A percentile compares a stretch with the other conserved stretches of the same genome.
Conservation (phyloP, 1,140 invertebrate genomes). For the Mya arenaria region DNA sequence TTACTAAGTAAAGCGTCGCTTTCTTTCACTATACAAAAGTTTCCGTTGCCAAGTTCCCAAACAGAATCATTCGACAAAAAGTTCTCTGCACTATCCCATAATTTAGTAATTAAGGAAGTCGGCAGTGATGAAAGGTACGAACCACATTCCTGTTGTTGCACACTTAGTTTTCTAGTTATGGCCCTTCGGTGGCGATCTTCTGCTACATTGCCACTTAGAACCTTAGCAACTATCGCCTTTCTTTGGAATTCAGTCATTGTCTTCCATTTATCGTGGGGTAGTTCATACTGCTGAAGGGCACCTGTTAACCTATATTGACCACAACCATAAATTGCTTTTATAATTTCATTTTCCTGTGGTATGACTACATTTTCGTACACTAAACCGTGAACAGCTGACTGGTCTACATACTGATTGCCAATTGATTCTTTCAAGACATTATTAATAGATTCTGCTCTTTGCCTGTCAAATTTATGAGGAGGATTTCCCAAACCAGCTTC, state of each 20-base stretch:
- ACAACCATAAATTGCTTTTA: slow-evolving; percentile 43
- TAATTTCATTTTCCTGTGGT: slow-evolving; percentile 30
- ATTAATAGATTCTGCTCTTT: slow-evolving; percentile 48
- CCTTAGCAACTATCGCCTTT: slow-evolving; percentile 18
- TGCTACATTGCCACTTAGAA: slow-evolving; percentile 13
- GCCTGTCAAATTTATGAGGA: slow-evolving; percentile 51
- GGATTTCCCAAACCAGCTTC: slow-evolving; percentile 43
- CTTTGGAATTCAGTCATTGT: slow-evolving; percentile 40
- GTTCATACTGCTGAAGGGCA: slow-evolving; percentile 11
- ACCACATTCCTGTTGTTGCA: slow-evolving; percentile 1
- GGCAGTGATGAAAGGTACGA: slow-evolving; percentile 13
- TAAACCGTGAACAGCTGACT: slow-evolving; percentile 21
- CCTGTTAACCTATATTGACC: slow-evolving; percentile 41
- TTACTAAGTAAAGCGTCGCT: slow-evolving; percentile 15
- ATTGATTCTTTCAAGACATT: slow-evolving; percentile 36
- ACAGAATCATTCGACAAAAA: slow-evolving; percentile 27
- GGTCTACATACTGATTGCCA: slow-evolving; percentile 28
- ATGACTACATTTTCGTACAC: slow-evolving; percentile 19
- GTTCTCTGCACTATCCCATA: slow-evolving; percentile 26
- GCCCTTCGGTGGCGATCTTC: slow-evolving; percentile 6
- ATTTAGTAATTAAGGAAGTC: slow-evolving; percentile 4
- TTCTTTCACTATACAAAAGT: slow-evolving; percentile 24
- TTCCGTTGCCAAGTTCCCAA: slow-evolving; percentile 18
- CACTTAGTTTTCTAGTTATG: slow-evolving; percentile 6
- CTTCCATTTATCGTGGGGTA: slow-evolving; percentile 28